Evolutionary conservation across 1,140 invertebrate genomes (phyloP).

Genomic region (Potamilus streckersoni): DNA sequence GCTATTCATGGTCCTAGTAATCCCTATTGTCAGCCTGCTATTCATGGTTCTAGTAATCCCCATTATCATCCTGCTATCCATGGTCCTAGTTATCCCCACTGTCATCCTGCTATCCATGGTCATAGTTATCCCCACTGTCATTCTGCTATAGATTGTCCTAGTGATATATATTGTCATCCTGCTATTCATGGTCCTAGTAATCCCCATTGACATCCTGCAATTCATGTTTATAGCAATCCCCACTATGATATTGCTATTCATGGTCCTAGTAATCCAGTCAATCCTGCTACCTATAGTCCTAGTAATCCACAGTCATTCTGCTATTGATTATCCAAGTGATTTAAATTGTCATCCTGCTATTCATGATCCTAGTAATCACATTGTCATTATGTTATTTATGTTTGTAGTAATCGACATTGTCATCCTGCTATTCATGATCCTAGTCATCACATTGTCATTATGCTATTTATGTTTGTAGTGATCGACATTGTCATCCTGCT

Average conservation of each 20-base stretch:
- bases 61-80: constrained; percentile 2
- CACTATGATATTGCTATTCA: background rate
- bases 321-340: background rate
- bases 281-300: too few relatives aligned
- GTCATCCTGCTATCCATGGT: constrained; percentile 1
- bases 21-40: background rate
- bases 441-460: background rate
- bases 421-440: constrained; percentile 1
- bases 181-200: background rate
- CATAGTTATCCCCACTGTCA: background rate
- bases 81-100: constrained; percentile 9
- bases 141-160: background rate
- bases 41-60: constrained; percentile 7
- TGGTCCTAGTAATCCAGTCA: too few relatives aligned
- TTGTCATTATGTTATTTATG: background rate
- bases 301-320: background rate
- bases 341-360: background rate
- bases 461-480: background rate
- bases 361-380: background rate
- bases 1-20: background rate
- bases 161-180: background rate
- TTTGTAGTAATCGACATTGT: background rate
- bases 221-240: background rate
- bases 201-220: background rate
- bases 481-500: constrained; percentile 5